phyloP scores from a whole-genome alignment of 2,888 invertebrate genomes.

The Melieria omissa region DNA sequence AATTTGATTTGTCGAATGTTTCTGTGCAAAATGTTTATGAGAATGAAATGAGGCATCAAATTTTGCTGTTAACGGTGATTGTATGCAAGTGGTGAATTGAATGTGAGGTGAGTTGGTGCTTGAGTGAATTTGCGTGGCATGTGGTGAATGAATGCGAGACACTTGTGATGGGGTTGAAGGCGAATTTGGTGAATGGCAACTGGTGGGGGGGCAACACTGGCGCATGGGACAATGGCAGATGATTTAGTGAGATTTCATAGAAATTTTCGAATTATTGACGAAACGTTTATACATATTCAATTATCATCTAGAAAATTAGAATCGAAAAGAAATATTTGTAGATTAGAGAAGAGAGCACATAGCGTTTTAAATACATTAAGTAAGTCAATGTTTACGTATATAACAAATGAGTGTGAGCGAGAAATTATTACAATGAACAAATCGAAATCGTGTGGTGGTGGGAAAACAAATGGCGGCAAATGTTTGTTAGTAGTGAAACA shows the following conservation, averaged over 20 bases:
- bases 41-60: neutral
- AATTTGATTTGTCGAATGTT: slow-evolving; percentile 39
- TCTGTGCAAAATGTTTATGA: slow-evolving; percentile 32
- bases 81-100: slow-evolving; percentile 1
- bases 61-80: neutral
- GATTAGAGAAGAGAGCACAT: slow-evolving; percentile 59
- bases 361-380: slow-evolving; percentile 44
- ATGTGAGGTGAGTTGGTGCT: slow-evolving; percentile 23
- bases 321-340: slow-evolving; percentile 58
- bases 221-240: slow-evolving; percentile 5
- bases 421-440: slow-evolving; percentile 22
- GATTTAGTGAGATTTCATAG: slow-evolving; percentile 29
- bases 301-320: slow-evolving; percentile 66
- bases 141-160: slow-evolving; percentile 5
- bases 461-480: slow-evolving; percentile 14
- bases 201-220: slow-evolving; percentile 1
- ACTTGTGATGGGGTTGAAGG: slow-evolving; percentile 9
- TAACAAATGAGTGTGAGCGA: neutral
- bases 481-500: neutral
- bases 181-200: slow-evolving; percentile 13
- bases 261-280: slow-evolving; percentile 37
- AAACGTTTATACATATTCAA: slow-evolving; percentile 37
- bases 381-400: neutral
- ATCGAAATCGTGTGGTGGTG: slow-evolving; percentile 16
- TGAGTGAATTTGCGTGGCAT: slow-evolving; percentile 9